Evolutionary conservation across 1,140 invertebrate genomes (phyloP), one percentile per base, ranked within the genome.

Genomic region (Drosophila chauvacae): DNA sequence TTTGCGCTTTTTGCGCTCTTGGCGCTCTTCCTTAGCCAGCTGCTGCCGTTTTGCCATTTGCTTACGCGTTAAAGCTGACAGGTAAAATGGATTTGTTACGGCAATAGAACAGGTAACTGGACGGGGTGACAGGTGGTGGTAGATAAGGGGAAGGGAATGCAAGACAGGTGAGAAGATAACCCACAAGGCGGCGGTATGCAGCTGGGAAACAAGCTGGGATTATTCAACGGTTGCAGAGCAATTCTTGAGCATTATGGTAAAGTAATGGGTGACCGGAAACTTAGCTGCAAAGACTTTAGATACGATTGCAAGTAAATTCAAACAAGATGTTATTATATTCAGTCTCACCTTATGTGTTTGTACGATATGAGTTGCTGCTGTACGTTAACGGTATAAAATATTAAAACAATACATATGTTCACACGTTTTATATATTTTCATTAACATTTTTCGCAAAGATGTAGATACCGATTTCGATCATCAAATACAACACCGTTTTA

Each of bases 81-180:
- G 80, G 72, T 84, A 90, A 87, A 87, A 87, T 87, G 83, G 83
- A 87, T 87, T 87, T 87, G 85, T 77, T 90, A 77, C 83, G 84
- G 84, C 84, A 72, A 77, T 86, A 80, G 80, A 87, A 87, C 70
- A 70, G 71, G 64, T 55, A 47, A 42, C 37, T 37, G 47, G 47
- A 14, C 13, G 23, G 47, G 60, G 47, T 33, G 45, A 55, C 26
- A 16, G 11, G 13, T 11, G 23, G n/a, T 13, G 20, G 18, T 20
- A 26, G 42, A 39, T 47, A 39, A 23, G 13, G 30, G 42, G 18
- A 48, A 48, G 64, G 42, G 35, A 33, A 69, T 61, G 71, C 56
- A 70, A 50, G 69, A 72, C 69, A 72, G n/a, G 57, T 47, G 41
- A 72, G 41, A 41, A 50, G 55, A 44, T 60, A 69, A 69, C 66